phyloP scores from a whole-genome alignment of 2,888 invertebrate species.

The Cataglyphis altisquamis region DNA sequence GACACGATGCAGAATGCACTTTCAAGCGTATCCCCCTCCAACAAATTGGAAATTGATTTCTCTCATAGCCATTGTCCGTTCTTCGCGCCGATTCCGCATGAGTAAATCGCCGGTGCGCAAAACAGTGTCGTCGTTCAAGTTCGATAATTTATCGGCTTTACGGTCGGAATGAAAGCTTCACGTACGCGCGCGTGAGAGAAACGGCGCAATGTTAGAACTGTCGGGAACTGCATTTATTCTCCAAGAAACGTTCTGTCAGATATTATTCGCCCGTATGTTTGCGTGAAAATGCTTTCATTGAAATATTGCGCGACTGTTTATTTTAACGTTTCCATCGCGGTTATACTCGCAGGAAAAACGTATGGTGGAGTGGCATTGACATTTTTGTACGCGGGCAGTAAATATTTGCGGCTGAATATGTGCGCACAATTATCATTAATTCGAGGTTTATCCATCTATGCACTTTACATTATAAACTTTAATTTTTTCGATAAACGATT shows the following conservation, averaged over 20 bases:
- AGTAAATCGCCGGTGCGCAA: conserved; percentile 35
- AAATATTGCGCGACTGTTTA: conserved; percentile 56
- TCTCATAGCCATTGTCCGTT: conserved; percentile 64
- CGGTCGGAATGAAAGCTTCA: conserved; percentile 37
- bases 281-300: conserved; percentile 50
- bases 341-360: conserved; percentile 28
- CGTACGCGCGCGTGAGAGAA: conserved; percentile 33
- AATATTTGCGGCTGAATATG: conserved; percentile 50
- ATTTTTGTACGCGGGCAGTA: conserved; percentile 48
- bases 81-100: conserved; percentile 42
- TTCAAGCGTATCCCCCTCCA: conserved; percentile 57
- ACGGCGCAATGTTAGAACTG: conserved; percentile 49
- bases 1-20: conserved; percentile 67
- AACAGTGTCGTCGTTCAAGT: conserved; percentile 45
- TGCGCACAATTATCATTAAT: conserved; percentile 47
- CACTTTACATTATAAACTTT: conserved; percentile 7
- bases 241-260: conserved; percentile 53
- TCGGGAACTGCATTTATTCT: conserved; percentile 51
- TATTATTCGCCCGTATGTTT: conserved; percentile 45
- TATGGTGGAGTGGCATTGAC: conserved; percentile 47
- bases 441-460: conserved; percentile 21
- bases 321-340: conserved; percentile 48
- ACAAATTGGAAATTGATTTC: conserved; percentile 74
- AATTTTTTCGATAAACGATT: conserved; percentile 27
- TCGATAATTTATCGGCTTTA: conserved; percentile 57